Evolutionary conservation across 2,113 vertebrate species (phyloP).

Genomic region (Thunnus thynnus): DNA sequence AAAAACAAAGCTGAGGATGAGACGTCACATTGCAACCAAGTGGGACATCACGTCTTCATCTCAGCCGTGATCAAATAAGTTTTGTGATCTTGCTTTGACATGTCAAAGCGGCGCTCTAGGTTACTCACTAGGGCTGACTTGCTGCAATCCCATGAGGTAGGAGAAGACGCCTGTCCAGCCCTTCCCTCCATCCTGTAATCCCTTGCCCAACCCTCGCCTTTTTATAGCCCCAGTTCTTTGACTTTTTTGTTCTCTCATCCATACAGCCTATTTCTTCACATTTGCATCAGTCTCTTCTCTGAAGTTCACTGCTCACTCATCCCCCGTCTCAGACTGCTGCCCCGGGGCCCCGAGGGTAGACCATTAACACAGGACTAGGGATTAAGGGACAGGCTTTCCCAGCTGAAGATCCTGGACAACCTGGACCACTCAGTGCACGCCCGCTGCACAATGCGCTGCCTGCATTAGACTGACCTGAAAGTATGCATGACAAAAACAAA

Average conservation of each 20-base stretch:
- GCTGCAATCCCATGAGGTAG: constrained; percentile 55
- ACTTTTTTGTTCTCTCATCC: constrained; percentile 62
- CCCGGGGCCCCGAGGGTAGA: constrained; percentile 39
- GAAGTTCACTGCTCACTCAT: constrained; percentile 69
- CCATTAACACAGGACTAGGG: constrained; percentile 68
- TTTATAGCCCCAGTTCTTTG: constrained; percentile 52
- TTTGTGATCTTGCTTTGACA: constrained; percentile 65
- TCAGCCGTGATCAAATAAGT: constrained; percentile 59
- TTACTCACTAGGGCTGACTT: constrained; percentile 39
- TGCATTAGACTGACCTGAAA: constrained; percentile 22
- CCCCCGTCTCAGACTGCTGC: constrained; percentile 56
- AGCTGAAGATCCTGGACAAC: constrained; percentile 63
- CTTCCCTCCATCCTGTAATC: background rate
- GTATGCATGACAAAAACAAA: constrained; percentile 15
- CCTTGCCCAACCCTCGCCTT: constrained; percentile 11
- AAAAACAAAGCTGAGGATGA: constrained; percentile 40
- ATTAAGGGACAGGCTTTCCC: constrained; percentile 54
- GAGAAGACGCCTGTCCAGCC: constrained; percentile 35
- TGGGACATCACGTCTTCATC: constrained; percentile 57
- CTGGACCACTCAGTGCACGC: constrained; percentile 51
- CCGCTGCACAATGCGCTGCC: constrained; percentile 15
- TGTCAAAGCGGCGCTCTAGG: constrained; percentile 33
- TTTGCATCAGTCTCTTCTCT: constrained; percentile 79
- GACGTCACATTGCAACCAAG: constrained; percentile 30
- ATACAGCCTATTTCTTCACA: constrained; percentile 74